Base-by-base conservation (phyloP, 2,113 vertebrate genomes). In the Dasyprocta punctata region DNA sequence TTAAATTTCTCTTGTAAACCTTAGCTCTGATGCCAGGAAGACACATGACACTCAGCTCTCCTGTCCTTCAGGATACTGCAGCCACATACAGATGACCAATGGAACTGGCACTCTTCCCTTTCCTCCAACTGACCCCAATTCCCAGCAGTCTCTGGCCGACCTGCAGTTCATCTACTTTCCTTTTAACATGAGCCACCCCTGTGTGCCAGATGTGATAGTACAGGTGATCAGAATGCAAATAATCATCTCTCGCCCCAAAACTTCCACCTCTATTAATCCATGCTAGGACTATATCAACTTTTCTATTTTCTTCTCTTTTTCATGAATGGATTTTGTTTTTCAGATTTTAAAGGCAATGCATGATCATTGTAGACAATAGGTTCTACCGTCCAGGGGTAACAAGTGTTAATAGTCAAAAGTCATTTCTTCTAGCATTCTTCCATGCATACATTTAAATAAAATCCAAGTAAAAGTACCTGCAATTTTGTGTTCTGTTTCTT, bases 271-370 rank as follows among this genome's bases (percentile, higher is more conserved):
- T 89, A 33, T 69, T 2, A 63, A 93, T 86, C 60, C 28, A 73
- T 80, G 3, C 44, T 63, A 63, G 17, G 14, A 69, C 24, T 41
- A 61, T 7, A 33, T 86, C 89, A 77, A 89, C 33, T 93, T 95
- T 83, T 54, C 22, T n/a, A 69, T 54, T 95, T 91, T 78, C 47
- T 94, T 90, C 63, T 90, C 60, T 58, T 96, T 77, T 92, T 71
- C n/a, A 90, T 67, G 49, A n/a, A 61, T 44, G 82, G 7, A 81
- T 73, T 14, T 61, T 69, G 84, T 89, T 65, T 38, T 36, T 30
- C 1, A 0, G 47, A 69, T 88, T 86, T 92, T 60, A 93, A 92
- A 96, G n/a, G 54, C 58, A 82, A 73, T 44, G 10, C 16, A 41
- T 85, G 56, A 78, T 86, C n/a, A 71, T 19, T 67, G 38, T 13